Conservation (phyloP, 1,140 invertebrate species). For the Ridgeia piscesae region DNA sequence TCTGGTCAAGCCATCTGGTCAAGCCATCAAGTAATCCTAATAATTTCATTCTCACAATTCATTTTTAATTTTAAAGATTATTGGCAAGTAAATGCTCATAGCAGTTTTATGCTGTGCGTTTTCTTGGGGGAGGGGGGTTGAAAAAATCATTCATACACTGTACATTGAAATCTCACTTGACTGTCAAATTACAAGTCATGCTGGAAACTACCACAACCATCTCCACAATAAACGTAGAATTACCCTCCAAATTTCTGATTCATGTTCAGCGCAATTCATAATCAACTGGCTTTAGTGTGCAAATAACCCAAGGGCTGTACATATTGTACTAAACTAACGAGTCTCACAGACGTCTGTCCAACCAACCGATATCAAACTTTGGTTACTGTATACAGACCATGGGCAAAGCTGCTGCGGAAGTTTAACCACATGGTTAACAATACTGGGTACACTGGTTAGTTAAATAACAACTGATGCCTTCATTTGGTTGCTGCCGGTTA, state of each 20-base stretch:
- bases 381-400: neutral
- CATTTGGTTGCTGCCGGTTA: neutral
- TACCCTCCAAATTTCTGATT: neutral
- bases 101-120: neutral
- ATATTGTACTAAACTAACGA: neutral
- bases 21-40: neutral
- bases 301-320: neutral
- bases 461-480: neutral
- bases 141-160: neutral
- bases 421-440: neutral
- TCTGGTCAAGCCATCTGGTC: neutral
- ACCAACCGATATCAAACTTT: neutral
- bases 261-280: neutral
- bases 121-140: neutral
- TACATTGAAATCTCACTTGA: neutral
- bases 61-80: neutral
- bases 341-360: neutral
- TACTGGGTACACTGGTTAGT: neutral
- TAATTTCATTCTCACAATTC: neutral
- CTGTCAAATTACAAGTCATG: neutral
- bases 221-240: neutral
- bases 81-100: neutral
- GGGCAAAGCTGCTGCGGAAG: neutral
- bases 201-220: neutral
- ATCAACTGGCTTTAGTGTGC: neutral